A percentile compares a stretch with the other conserved stretches of the same genome.
Evolutionary conservation across 2,888 invertebrate species (phyloP).

Genomic region (Linnaemya vulpina): DNA sequence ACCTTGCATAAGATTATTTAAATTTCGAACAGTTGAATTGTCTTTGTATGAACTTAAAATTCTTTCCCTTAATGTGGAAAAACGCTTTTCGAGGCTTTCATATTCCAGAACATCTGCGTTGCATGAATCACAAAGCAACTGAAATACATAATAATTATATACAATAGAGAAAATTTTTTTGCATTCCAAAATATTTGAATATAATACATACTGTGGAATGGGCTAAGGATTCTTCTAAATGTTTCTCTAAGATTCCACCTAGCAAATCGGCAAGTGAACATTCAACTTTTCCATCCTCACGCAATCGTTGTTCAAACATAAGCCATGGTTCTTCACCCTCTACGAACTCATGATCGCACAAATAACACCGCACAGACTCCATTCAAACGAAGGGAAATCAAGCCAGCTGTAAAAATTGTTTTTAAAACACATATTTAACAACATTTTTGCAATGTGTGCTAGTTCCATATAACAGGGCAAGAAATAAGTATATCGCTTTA

Average conservation of each 20-base stretch:
- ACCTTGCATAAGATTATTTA: conserved; percentile 24
- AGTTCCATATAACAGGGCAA: conserved; percentile 1
- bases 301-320: conserved; percentile 72
- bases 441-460: conserved; percentile 3
- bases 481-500: neutral
- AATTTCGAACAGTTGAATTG: conserved; percentile 65
- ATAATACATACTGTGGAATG: conserved; percentile 71
- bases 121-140: conserved; percentile 75
- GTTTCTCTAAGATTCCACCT: conserved; percentile 64
- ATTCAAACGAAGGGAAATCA: conserved; percentile 43
- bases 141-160: neutral
- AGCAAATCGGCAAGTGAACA: conserved; percentile 70
- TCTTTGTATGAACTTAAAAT: conserved; percentile 71
- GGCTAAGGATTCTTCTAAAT: conserved; percentile 68
- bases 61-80: conserved; percentile 64
- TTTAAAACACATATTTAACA: conserved; percentile 34
- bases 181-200: neutral
- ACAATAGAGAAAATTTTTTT: neutral
- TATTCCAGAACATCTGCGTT: conserved; percentile 74
- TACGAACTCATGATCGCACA: conserved; percentile 73
- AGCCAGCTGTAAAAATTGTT: conserved; percentile 6
- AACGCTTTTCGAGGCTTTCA: conserved; percentile 72
- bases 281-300: conserved; percentile 71
- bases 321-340: conserved; percentile 73
- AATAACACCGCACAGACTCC: conserved; percentile 71